Evolutionary conservation across 2,888 invertebrate genomes (phyloP).

Genomic region (Phengaris arion): DNA sequence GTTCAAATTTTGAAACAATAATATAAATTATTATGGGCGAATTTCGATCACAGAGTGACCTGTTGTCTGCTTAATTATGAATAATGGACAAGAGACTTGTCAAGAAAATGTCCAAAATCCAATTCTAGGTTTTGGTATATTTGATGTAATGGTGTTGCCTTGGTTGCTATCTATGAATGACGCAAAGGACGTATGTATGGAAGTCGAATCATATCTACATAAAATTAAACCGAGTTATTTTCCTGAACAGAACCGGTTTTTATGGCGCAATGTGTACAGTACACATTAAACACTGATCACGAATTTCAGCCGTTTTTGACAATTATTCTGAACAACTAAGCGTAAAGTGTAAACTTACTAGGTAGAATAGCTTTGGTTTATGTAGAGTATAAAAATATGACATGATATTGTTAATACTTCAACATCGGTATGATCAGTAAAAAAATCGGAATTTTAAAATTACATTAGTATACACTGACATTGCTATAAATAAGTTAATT

Average conservation of each 20-base stretch:
- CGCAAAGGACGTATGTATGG: background rate
- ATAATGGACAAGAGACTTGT: too few relatives aligned
- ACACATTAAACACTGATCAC: background rate
- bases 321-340: background rate
- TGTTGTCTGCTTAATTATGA: too few relatives aligned
- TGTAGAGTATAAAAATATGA: too few relatives aligned
- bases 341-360: too few relatives aligned
- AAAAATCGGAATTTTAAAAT: too few relatives aligned
- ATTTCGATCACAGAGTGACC: too few relatives aligned
- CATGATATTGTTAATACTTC: too few relatives aligned
- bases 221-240: constrained; percentile 4
- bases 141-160: background rate
- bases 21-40: too few relatives aligned
- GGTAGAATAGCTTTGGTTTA: too few relatives aligned
- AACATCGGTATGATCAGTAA: too few relatives aligned
- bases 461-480: background rate
- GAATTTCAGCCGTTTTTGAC: background rate
- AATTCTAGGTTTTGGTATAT: background rate
- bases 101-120: background rate
- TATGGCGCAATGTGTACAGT: background rate
- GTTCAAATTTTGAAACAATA: too few relatives aligned
- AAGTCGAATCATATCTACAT: constrained; percentile 3
- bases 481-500: background rate
- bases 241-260: background rate
- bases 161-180: constrained; percentile 1